Evolutionary conservation across 2,113 vertebrate species (phyloP), one percentile per base, ranked within the genome.

Genomic region (Emydocephalus ijimae): DNA sequence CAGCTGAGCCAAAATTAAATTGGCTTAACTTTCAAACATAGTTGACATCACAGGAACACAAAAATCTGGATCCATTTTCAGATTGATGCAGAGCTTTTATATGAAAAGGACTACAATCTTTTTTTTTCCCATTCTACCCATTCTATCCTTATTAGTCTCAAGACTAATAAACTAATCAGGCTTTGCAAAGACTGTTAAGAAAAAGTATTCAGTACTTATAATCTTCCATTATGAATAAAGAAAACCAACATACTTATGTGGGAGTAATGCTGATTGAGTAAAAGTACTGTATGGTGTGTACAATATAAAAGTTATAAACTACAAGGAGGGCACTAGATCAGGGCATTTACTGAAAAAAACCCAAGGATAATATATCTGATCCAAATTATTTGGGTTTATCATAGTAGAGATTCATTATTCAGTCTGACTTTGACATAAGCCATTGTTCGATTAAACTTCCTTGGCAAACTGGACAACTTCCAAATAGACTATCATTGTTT

Each of bases 281-380:
- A 20, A 10, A 0, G 20, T 24, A 55, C 1, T 43, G 15, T 39
- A 23, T 26, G 26, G 43, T 52, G 5, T 64, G 56, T 45, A 64
- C 20, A 69, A 64, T n/a, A 69, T 69, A 21, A 24, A 48, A 20
- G 34, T 59, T 89, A 89, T 26, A 64, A 89, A 89, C 43, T 3
- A 10, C 26, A 43, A 9, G 14, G 14, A 64, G 57, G 59, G 48
- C 43, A 90, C 12, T 7, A 90, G 59, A 20, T n/a, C n/a, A 48
- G 89, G 26, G 56, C 34, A 61, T 0, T 48, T 86, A 57, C 59
- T 85, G 23, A 0, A 0, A 0, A 88, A 26, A 59, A 59, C 0
- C 5, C 90, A 92, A 89, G 50, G 24, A 57, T 85, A 0, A 43
- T 87, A 15, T 24, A 34, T 34, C 29, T 56, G 0, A n/a, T 81